Evolutionary conservation across 2,888 invertebrate species (phyloP).

Genomic region (Pollenia amentaria): DNA sequence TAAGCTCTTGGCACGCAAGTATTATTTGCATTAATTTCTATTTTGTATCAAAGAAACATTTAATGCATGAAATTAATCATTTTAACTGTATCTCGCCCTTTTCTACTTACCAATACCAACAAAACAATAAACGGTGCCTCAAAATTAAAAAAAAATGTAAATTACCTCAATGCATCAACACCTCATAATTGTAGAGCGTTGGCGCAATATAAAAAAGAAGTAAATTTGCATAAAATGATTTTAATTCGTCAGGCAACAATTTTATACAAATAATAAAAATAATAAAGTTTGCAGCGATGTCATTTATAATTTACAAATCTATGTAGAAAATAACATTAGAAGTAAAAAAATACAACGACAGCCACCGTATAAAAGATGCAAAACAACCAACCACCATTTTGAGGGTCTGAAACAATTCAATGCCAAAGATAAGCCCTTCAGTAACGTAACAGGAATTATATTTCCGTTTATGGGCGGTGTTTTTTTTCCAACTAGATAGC

Average conservation of each 20-base stretch:
- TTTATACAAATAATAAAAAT: conserved; percentile 31
- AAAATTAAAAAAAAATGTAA: not conserved
- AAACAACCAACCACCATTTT: conserved; percentile 69
- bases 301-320: conserved; percentile 64
- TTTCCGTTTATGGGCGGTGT: conserved; percentile 75
- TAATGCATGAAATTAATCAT: conserved; percentile 56
- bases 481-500: conserved; percentile 28
- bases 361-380: conserved; percentile 6
- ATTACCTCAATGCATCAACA: conserved; percentile 36
- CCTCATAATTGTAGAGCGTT: conserved; percentile 32
- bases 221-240: conserved; percentile 70
- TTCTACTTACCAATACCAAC: not conserved
- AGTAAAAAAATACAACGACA: not conserved
- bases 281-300: conserved; percentile 47
- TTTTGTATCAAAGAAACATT: conserved; percentile 32
- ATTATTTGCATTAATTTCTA: conserved; percentile 41
- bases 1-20: not conserved
- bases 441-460: conserved; percentile 71
- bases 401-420: conserved; percentile 59
- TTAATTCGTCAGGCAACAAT: conserved; percentile 64
- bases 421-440: conserved; percentile 71
- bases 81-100: conserved; percentile 14
- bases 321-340: conserved; percentile 41
- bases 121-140: not conserved
- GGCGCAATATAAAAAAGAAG: not conserved